phyloP scores from a whole-genome alignment of 2,797 vertebrate genomes.

The Emydoidea blandingii region DNA sequence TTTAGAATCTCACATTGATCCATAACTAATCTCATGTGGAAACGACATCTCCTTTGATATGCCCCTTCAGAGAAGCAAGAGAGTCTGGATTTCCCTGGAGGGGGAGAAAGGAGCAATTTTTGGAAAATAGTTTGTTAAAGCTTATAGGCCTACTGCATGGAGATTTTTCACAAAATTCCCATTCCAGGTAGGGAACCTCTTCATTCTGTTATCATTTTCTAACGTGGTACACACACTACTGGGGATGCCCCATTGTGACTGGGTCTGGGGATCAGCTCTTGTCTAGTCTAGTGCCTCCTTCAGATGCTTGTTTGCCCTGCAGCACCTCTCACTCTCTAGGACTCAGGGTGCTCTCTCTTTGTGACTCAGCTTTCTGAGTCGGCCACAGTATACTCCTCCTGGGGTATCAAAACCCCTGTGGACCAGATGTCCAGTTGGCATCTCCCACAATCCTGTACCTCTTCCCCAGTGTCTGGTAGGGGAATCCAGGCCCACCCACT shows the following conservation, averaged over 20 bases:
- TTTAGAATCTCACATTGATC: neutral
- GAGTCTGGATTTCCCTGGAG: neutral
- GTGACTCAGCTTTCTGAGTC: neutral
- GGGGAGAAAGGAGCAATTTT: neutral
- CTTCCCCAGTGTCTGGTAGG: neutral
- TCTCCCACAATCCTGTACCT: neutral
- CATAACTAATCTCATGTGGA: neutral
- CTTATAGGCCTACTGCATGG: neutral
- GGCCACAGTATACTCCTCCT: neutral
- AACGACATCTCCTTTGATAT: neutral
- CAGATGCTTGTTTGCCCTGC: neutral
- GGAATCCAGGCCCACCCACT: neutral
- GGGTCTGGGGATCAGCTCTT: neutral
- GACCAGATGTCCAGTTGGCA: neutral
- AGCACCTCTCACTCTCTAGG: neutral
- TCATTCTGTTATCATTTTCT: neutral
- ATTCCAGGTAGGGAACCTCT: neutral
- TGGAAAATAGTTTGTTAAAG: neutral
- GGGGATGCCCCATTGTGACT: neutral
- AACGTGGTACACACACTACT: neutral
- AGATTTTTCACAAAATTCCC: neutral
- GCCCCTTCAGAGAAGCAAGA: neutral
- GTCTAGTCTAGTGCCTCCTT: neutral
- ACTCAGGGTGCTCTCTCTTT: neutral
- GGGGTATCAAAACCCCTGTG: neutral